These are phyloP conservation scores for Steromphala cineraria DNA, from an alignment of 2,888 invertebrate species.

Conservation along the genomic window DNA sequence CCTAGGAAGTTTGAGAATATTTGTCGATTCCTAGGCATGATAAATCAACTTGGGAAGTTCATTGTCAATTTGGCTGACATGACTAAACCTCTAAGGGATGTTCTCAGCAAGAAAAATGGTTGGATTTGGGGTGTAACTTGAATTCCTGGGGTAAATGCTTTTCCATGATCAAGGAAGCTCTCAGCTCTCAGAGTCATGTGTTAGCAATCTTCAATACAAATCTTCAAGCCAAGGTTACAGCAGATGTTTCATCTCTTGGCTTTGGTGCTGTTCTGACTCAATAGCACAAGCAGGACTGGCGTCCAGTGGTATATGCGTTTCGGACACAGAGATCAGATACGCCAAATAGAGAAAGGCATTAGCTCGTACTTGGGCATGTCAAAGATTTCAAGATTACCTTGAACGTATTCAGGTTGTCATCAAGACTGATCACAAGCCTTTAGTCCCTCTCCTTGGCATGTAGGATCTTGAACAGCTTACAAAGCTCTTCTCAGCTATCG, in stretches of 20 bases:
- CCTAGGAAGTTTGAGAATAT: background rate
- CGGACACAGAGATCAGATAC: background rate
- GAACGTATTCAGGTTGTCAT: background rate
- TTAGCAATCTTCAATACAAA: background rate
- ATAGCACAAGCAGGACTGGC: background rate
- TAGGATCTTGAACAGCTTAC: background rate
- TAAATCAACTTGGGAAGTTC: conserved; percentile 2
- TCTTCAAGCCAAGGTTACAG: background rate
- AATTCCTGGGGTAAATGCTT: background rate
- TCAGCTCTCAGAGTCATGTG: background rate
- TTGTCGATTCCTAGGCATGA: background rate
- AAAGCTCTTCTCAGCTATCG: no score
- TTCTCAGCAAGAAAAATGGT: background rate
- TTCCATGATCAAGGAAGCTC: background rate
- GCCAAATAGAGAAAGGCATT: background rate
- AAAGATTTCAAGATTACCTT: background rate
- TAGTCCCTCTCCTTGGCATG: background rate
- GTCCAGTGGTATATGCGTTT: background rate
- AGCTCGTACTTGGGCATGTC: background rate
- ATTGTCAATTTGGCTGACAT: background rate
- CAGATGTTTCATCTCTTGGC: background rate
- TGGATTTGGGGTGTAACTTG: background rate
- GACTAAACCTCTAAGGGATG: background rate
- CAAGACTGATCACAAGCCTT: background rate
- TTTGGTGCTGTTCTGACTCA: background rate